Base-by-base conservation (phyloP, 1,140 invertebrate genomes). In the Plectrocnemia conspersa region DNA sequence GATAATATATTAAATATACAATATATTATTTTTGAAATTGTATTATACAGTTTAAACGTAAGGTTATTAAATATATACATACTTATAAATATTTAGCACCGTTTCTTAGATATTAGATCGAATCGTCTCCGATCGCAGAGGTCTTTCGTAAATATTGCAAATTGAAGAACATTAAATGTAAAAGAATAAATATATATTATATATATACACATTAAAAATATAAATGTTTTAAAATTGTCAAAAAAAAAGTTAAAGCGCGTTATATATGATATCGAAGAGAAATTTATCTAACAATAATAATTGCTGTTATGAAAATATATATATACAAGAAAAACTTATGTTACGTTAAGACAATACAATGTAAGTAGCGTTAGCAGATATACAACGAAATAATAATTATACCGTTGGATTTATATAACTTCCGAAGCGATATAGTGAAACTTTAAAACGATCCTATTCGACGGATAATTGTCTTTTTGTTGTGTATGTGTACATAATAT, bases 291-390 rank as follows among this genome's bases (percentile, higher is more conserved):
- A 56, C 41, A 18, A 58, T 40, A 38, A 50, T 56, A 61, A 56
- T 61, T 61, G 58, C 58, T 61, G 58, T 61, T 61, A 61, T 52
- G 49, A 56, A 45, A 41, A 25, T 29, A 19, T 42, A 42, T 11
- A 40, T 33, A 46, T 45, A 42, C 16, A 52, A 45, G 42, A 27
- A 52, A 54, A 56, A 54, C 52, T 57, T 55, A 61, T 57, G 55
- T 61, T 61, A 61, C 47, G 47, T 46, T 61, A 61, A 61, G 59
- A 61, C 59, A 61, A 61, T 61, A 61, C 52, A 36, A 45, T 38
- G 45, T 57, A 55, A 61, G 58, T 61, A 61, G 59, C 47, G 41
- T 57, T 61, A 61, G 59, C 16, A n/a, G n/a, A n/a, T n/a, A n/a
- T n/a, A n/a, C n/a, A n/a, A n/a, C n/a, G n/a, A n/a, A n/a, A n/a